Evolutionary conservation across 2,113 vertebrate genomes (phyloP), one percentile per base, ranked within the genome.

Genomic region (Eulemur macaco): DNA sequence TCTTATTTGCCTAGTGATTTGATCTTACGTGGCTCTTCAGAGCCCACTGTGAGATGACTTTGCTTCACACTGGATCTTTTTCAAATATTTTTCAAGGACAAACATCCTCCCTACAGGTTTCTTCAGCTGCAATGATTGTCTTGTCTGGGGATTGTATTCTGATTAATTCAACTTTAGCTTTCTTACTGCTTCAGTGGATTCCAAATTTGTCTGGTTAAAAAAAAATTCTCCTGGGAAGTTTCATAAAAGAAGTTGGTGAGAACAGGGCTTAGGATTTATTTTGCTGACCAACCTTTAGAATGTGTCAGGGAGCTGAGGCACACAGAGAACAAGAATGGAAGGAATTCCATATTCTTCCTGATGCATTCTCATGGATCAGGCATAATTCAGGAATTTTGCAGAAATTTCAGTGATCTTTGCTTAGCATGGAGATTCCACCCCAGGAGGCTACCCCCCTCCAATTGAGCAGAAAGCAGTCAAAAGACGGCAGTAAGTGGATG

Each of bases 1-100:
- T 92, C 95, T 58, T 95, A 50, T 87, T 96, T 96, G 87, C 74
- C 82, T 94, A 85, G 91, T 29, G 93, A 91, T 88, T 77, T 54
- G 92, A 98, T 84, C 90, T 94, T 82, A 1, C 17, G n/a, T 34
- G 68, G 52, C 85, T 86, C 78, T 95, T 83, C 64, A 63, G 52
- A 97, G 94, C 34, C 68, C 74, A 63, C 73, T 31, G 89, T 54
- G 97, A 93, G 78, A 58, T 94, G 97, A 89, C 96, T 98, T 98
- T 96, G 95, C 74, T 97, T 97, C 96, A 97, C 56, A 52, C 83
- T 95, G 73, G 54, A 97, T 94, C 88, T 97, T 97, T 95, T 95
- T 97, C 96, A 98, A 98, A 96, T 97, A 97, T 97, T 98, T 98
- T 98, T 98, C 98, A 98, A 98, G 98, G 98, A 97, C 98, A 98